Evolutionary conservation across 2,888 invertebrate species (phyloP).

Genomic region (Folsomia candida): DNA sequence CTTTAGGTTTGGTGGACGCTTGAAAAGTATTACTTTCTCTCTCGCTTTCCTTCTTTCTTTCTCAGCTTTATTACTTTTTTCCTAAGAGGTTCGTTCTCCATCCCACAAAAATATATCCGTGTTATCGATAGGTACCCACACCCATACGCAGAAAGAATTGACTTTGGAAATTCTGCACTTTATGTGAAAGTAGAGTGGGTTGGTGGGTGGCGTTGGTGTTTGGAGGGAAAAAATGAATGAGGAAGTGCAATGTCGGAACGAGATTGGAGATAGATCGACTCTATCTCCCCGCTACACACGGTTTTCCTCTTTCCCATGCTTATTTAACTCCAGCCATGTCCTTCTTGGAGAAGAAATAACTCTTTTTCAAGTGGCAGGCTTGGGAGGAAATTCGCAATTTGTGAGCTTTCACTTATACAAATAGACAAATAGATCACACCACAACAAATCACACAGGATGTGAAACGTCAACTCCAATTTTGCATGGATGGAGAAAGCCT

Average conservation of each 20-base stretch:
- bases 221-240: not conserved
- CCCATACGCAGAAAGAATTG: no score
- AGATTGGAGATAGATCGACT: not conserved
- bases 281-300: no score
- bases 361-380: not conserved
- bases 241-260: not conserved
- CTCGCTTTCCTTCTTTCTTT: no score
- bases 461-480: not conserved
- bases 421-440: not conserved
- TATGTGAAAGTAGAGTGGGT: not conserved
- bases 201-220: not conserved
- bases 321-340: no score
- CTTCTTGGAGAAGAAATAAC: not conserved
- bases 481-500: no score
- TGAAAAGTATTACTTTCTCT: no score
- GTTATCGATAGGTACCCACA: no score
- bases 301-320: no score
- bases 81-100: not conserved
- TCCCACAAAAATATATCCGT: no score
- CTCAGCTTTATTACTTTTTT: not conserved
- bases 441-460: not conserved
- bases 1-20: no score
- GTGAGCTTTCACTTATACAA: constrained; percentile 8
- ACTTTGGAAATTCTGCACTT: not conserved
- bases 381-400: constrained; percentile 7